Base-by-base conservation (phyloP, 2,797 vertebrate species). In the Mormyrus proboscirostris region DNA sequence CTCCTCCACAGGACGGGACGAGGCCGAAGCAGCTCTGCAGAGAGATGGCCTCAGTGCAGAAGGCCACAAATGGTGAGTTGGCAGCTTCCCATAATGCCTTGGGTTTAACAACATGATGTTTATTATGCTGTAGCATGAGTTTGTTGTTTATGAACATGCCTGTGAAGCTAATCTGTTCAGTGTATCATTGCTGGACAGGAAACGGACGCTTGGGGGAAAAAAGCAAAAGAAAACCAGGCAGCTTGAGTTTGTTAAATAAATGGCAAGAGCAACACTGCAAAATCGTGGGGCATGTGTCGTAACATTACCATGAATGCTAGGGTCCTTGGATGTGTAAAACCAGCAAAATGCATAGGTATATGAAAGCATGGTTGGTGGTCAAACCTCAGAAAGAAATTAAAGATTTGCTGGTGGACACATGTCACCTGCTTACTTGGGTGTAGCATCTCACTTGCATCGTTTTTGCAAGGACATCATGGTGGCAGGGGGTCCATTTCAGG, bases 51-150 rank as follows among this genome's bases (percentile, higher is more conserved):
- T 96, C 83, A 94, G 92, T 1, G 95, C 94, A 0, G 97, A 98
- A 83, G 97, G 97, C 93, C 97, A 99, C 92, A 97, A 97, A 91
- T 98, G 98, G 98, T 99, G 93, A 88, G 96, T 95, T 92, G 91
- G 90, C 88, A 65, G 86, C 73, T 93, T 93, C 90, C 91, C 91
- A 93, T 92, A 91, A 92, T 88, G 91, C 91, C 89, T 90, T 90
- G 90, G 91, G 92, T 93, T 93, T 89, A 87, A 92, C 91, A 91
- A 91, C 92, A 91, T 94, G 93, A 92, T 93, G 93, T 93, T 88
- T 93, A 94, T 94, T 93, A 94, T 90, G 91, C 89, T 90, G 88
- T 92, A 91, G 91, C 94, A 93, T 95, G 92, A 93, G 92, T 87
- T 93, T 94, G 90, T 91, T 94, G 93, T 94, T 94, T 93, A 92